Conservation (phyloP, 1,140 invertebrate genomes). For the Asobara japonica region DNA sequence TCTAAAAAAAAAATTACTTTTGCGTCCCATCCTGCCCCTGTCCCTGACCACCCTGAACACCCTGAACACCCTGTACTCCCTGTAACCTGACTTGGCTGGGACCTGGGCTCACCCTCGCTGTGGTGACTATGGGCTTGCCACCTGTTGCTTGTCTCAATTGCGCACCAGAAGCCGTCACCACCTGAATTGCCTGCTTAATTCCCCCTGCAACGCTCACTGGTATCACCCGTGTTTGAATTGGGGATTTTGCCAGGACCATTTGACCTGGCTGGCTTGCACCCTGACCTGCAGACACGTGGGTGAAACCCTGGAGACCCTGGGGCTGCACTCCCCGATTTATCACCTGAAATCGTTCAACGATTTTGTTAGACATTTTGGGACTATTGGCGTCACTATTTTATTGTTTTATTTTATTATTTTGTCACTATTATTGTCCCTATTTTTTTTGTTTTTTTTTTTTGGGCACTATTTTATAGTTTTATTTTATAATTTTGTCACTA, state of each 20-base stretch:
- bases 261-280: conserved; percentile 56
- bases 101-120: conserved; percentile 58
- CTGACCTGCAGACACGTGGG: conserved; percentile 62
- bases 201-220: conserved; percentile 66
- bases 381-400: too few relatives aligned
- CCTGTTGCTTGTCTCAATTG: conserved; percentile 59
- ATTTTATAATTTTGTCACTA: too few relatives aligned
- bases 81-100: conserved; percentile 63
- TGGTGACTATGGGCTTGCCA: conserved; percentile 59
- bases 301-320: conserved; percentile 67
- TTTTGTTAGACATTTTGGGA: too few relatives aligned
- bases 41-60: conserved; percentile 49
- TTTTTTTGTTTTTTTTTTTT: too few relatives aligned
- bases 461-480: too few relatives aligned
- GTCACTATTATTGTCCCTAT: too few relatives aligned
- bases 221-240: conserved; percentile 65
- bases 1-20: background rate
- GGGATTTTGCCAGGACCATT: conserved; percentile 61
- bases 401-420: too few relatives aligned
- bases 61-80: conserved; percentile 55
- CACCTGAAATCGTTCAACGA: too few relatives aligned
- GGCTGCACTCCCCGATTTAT: conserved; percentile 50
- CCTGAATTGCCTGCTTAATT: conserved; percentile 71
- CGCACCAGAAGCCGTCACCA: conserved; percentile 59
- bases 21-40: conserved; percentile 38